Conservation (phyloP, 2,113 vertebrate species). For the Melanotaenia duboulayi region DNA sequence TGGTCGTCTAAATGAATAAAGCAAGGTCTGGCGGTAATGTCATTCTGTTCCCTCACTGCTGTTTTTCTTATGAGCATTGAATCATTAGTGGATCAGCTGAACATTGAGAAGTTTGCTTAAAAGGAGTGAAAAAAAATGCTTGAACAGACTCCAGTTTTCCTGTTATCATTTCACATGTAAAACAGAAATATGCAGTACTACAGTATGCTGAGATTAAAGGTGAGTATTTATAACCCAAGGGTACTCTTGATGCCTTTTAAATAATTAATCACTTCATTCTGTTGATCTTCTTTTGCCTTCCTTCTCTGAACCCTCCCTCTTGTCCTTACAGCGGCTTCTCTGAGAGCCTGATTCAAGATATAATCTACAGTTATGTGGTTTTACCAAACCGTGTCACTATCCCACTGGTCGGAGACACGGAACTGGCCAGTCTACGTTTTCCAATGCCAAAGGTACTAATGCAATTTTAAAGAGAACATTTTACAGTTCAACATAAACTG, state of each 20-base stretch:
- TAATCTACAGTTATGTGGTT: conserved; percentile 95
- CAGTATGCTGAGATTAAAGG: conserved; percentile 57
- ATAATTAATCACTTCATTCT: conserved; percentile 57
- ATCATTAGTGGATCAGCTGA: conserved; percentile 34
- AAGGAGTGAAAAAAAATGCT: conserved; percentile 44
- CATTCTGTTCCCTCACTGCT: conserved; percentile 15
- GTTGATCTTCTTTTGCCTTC: conserved; percentile 33
- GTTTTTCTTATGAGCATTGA: conserved; percentile 26
- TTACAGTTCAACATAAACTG: not conserved
- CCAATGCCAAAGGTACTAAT: conserved; percentile 93
- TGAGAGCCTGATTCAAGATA: conserved; percentile 93
- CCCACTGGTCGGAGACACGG: conserved; percentile 92
- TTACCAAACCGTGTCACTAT: conserved; percentile 95
- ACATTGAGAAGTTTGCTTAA: conserved; percentile 39
- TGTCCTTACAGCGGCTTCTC: conserved; percentile 87
- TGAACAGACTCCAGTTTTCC: conserved; percentile 58
- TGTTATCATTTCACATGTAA: conserved; percentile 27
- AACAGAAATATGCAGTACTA: conserved; percentile 31
- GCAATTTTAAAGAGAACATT: not conserved
- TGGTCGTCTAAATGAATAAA: conserved; percentile 12
- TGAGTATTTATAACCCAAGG: conserved; percentile 65
- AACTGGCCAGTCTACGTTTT: conserved; percentile 91
- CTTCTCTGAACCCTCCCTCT: not conserved
- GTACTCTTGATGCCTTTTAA: conserved; percentile 38
- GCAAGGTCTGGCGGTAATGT: not conserved